Conservation (phyloP, 37 sponge, comb jelly and placozoan species). For the Petrosia ficiformis region DNA sequence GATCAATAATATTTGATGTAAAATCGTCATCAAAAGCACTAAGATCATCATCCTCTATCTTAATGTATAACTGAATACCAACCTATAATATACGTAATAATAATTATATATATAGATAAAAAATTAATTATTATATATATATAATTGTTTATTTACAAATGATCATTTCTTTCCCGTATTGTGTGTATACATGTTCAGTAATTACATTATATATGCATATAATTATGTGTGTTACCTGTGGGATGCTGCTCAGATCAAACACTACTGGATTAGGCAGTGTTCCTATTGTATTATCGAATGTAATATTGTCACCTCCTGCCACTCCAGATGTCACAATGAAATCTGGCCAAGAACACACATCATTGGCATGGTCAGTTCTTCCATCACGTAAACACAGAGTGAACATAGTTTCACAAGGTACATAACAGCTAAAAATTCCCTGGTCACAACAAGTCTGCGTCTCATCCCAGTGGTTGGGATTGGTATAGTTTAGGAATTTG, state of each 20-base stretch:
- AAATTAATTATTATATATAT: no score
- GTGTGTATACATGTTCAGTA: background rate
- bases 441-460: background rate
- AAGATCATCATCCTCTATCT: conserved; percentile 16
- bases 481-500: background rate
- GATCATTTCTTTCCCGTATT: background rate
- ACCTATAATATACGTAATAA: conserved; percentile 19
- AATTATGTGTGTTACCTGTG: no score
- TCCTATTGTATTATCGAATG: conserved; percentile 12
- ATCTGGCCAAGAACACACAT: background rate
- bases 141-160: background rate
- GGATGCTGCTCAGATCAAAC: background rate
- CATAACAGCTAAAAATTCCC: background rate
- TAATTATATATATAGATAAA: no score
- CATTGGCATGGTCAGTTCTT: background rate
- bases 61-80: background rate
- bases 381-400: conserved; percentile 3
- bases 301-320: conserved; percentile 11
- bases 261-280: conserved; percentile 15
- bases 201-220: no score
- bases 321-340: background rate
- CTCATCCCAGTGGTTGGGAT: background rate
- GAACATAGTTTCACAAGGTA: conserved; percentile 26
- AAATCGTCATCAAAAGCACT: background rate
- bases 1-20: background rate